Conservation (phyloP, 2,888 invertebrate genomes). For the Emmelina monodactyla region DNA sequence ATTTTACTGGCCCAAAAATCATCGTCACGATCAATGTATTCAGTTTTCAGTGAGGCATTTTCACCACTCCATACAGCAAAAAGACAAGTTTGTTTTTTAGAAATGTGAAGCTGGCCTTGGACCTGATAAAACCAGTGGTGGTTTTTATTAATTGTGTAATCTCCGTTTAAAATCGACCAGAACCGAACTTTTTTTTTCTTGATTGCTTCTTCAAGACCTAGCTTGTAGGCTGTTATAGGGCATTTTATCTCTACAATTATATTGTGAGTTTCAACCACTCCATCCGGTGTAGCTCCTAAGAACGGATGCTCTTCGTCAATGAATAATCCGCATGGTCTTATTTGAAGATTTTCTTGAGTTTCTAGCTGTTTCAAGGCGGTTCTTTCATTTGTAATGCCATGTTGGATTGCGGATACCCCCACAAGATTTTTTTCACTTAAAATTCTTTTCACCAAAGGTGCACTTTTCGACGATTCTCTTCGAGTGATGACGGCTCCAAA, state of each 20-base stretch:
- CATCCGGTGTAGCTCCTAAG: slow-evolving; percentile 3
- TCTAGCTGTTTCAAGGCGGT: neutral
- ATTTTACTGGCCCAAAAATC: slow-evolving; percentile 7
- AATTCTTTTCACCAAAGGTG: neutral
- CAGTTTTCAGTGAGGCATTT: neutral
- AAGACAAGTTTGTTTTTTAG: slow-evolving; percentile 3
- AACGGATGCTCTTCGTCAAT: slow-evolving; percentile 1
- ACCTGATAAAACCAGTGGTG: slow-evolving; percentile 8
- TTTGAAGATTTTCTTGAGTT: neutral
- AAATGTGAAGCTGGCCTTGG: slow-evolving; percentile 8
- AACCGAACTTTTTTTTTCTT: slow-evolving; percentile 3
- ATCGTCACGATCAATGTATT: slow-evolving; percentile 2
- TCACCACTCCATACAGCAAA: slow-evolving; percentile 7
- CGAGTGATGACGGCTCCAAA: slow-evolving; percentile 1
- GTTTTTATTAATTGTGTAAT: slow-evolving; percentile 5
- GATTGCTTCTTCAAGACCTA: slow-evolving; percentile 4
- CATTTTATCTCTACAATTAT: slow-evolving; percentile 8
- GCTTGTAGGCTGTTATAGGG: slow-evolving; percentile 1
- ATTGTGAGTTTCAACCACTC: slow-evolving; percentile 2
- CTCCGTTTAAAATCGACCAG: slow-evolving; percentile 3
- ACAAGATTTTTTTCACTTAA: neutral
- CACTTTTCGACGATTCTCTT: neutral
- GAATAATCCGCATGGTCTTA: neutral
- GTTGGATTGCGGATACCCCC: neutral
- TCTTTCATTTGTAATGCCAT: neutral